Base-by-base conservation (phyloP, 1,140 invertebrate species). In the Brachionus angularis region DNA sequence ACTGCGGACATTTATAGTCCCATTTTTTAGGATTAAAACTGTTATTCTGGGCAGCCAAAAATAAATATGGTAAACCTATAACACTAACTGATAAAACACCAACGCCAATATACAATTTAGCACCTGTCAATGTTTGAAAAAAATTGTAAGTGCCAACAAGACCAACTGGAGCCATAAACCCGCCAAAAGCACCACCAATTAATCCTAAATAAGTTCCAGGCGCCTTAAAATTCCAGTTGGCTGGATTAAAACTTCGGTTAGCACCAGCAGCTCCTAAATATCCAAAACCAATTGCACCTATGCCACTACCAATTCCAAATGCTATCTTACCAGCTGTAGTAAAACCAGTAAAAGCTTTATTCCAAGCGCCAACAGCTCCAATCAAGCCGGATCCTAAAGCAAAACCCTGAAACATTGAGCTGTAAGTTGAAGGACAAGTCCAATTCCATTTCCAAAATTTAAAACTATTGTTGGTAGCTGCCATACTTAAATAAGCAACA, bases 391-490 rank as follows among this genome's bases (percentile, higher is more conserved):
- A 31, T 16, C 16, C 53, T 36, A 31, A 23, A 1, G 53, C 36
- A 29, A 58, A 58, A 16, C 53, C 53, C 18, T 58, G 53, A 39
- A 58, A 58, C 18, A 34, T 34, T 18, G 53, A n/a, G 25, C 39
- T 58, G 2, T 29, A 58, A 33, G 39, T 21, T 23, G 21, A 31
- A 23, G 53, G 53, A 10, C 39, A 36, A 21, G 18, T 58, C 53
- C 53, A 58, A 36, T 58, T 58, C 53, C 53, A 58, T 14, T 58
- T 42, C 31, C 31, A 36, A 25, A 34, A 34, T 36, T 58, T 58
- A 39, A 58, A 58, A 5, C 31, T 36, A 5, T 34, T 34, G 14
- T 16, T 58, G 8, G 53, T 36, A 3, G 53, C 18, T 36, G 53
- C 36, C 18, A 58, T 58, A 8, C 31, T 34, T 21, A 58, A 58